Evolutionary conservation across 2,113 vertebrate species (phyloP), one percentile per base, ranked within the genome.

Genomic region (Opisthocomus hoazin): DNA sequence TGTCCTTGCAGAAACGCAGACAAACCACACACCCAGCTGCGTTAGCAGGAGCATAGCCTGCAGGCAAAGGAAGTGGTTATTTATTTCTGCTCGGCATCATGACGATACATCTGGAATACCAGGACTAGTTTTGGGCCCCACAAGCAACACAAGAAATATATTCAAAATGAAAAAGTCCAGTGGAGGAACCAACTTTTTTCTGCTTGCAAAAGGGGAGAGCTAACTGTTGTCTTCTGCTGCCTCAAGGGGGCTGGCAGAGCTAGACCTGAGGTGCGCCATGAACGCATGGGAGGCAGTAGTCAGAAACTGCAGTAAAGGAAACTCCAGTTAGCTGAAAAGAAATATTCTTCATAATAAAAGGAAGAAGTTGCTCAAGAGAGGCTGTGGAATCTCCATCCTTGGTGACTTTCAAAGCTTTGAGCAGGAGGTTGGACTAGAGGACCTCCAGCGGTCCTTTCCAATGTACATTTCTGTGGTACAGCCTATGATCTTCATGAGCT

Each of bases 1-100:
- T 39, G 39, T 68, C 56, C 68, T 68, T 89, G 84, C 89, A 96
- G 89, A 89, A 94, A 75, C 87, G 74, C 87, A 92, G 91, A 46
- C 24, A 91, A 94, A 87, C 39, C 51, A 81, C 61, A 22, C 10
- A 48, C 48, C 19, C 80, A 71, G 73, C 77, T 91, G 86, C 51
- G 63, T 26, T 43, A 94, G 64, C 80, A 71, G 24, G 3, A 91
- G 89, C 68, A 69, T 10, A 92, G 43, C 64, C 80, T 77, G 73
- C 32, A 92, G 64, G 68, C 76, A 89, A 91, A 73, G 34, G 15
- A 81, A 53, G 43, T 1, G 6, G 6, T 84, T 50, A 6, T 70
- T 88, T 57, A 71, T 61, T 87, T 87, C 58, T 74, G 7, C 6
- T 45, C 1, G 4, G 19, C 41, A 60, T 81, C 24, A 30, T 29